Evolutionary conservation across 53 echinoderm and acorn worm species (phyloP), one percentile per base, ranked within the genome.

Genomic region (Temnopleurus reevesii): DNA sequence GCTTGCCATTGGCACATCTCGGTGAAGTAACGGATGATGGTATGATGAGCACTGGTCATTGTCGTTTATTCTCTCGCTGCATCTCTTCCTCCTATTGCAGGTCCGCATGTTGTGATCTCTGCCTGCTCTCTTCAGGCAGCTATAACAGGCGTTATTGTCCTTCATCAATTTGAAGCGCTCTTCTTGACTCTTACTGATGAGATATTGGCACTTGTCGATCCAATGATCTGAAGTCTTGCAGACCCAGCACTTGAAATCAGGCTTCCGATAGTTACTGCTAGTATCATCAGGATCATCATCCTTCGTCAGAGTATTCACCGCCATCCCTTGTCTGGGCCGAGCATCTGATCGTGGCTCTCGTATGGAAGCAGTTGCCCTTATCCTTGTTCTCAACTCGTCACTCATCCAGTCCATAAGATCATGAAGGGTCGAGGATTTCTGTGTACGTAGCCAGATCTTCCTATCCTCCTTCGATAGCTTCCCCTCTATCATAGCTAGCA

Each of bases 91-190:
- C 30, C 65, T 66, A 6, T 60, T 90, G 51, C 91, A 93, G 15
- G 86, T 91, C 19, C 24, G 17, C 45, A 93, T 49, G 8, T 41
- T 56, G 47, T 95, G 93, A n/a, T 83, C 81, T 46, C 25, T 90
- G 0, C 92, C 91, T 13, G 91, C 95, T 46, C 55, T 90, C 56
- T 93, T 95, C 18, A 95, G 91, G 81, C 95, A 95, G 55, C 90
- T 90, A 85, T 86, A 95, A 51, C 93, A 95, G 1, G 89, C 93
- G 12, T 84, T 45, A 5, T 88, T 91, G 0, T 93, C 89, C 45
- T 77, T 93, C 46, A 89, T 43, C 19, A 55, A 30, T 34, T 90
- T 46, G 24, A 82, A 45, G 5, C 95, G 28, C 18, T 92, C 59
- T 8, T 45, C 34, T 23, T 47, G 56, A 15, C 33, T 64, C 77